Percentiles rank a stretch among this genome's conserved stretches.
These are phyloP conservation scores for Hystrix cristata DNA, from an alignment of 2,113 vertebrate species.

Conservation along the genomic window DNA sequence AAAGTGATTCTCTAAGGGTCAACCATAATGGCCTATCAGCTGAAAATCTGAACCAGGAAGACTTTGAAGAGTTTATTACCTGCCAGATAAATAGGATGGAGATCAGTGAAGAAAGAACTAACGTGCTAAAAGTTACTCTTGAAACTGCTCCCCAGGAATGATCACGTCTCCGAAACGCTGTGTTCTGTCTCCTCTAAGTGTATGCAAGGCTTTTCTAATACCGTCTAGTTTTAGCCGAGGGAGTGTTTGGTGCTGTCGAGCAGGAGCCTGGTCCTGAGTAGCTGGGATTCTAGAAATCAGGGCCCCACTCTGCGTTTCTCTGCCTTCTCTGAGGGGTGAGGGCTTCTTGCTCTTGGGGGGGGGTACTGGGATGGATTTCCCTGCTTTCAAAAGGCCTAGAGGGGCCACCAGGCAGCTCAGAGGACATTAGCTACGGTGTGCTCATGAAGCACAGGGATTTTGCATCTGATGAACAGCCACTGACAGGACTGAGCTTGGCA, in stretches of 20 bases:
- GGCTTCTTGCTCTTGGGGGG: not conserved
- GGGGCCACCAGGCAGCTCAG: not conserved
- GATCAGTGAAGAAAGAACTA: conserved; percentile 52
- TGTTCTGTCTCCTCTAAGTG: conserved; percentile 46
- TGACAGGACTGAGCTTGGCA: not conserved
- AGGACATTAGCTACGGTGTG: not conserved
- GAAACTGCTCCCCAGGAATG: conserved; percentile 4
- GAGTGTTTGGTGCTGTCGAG: not conserved
- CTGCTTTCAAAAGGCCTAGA: not conserved
- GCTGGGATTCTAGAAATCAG: not conserved
- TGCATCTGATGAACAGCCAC: not conserved
- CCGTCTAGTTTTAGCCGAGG: conserved; percentile 23
- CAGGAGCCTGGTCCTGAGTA: not conserved
- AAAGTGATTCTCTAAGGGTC: conserved; percentile 25
- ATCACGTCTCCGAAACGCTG: conserved; percentile 44
- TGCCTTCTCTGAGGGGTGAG: not conserved
- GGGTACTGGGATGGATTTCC: not conserved
- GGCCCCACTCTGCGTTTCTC: not conserved
- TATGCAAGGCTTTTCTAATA: not conserved
- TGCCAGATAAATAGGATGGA: conserved; percentile 41
- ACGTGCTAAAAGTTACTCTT: conserved; percentile 27
- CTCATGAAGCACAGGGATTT: not conserved
- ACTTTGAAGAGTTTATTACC: conserved; percentile 36
- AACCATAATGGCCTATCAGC: not conserved
- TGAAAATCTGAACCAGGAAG: conserved; percentile 58